phyloP scores from a whole-genome alignment of 2,113 vertebrate genomes.

The Myiagra hebetior region DNA sequence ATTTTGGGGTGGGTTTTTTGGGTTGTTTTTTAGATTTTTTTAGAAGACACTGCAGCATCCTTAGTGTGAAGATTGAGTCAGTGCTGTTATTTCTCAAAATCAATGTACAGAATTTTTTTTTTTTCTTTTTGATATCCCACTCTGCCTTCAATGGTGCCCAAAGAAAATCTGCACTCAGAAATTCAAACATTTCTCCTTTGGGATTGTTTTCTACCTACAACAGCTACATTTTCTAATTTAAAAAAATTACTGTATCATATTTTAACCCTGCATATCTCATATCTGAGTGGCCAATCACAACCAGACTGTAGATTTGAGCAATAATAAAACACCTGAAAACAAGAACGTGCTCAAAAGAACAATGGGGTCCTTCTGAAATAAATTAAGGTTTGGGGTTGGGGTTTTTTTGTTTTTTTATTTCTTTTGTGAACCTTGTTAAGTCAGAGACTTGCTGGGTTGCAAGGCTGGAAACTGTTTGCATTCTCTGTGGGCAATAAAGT shows the following conservation, averaged over 20 bases:
- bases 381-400: not conserved
- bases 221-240: not conserved
- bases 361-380: not conserved
- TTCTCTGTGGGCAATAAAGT: conserved; percentile 46
- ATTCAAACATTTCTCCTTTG: not conserved
- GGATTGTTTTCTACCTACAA: not conserved
- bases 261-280: not conserved
- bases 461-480: conserved; percentile 3
- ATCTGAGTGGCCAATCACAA: not conserved
- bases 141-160: not conserved
- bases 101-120: not conserved
- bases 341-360: not conserved
- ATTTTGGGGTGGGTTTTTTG: not conserved
- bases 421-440: conserved; percentile 5
- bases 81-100: not conserved
- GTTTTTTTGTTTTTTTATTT: not conserved
- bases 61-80: not conserved
- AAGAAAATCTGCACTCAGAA: not conserved
- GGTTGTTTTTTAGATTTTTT: not conserved
- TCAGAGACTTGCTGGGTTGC: conserved; percentile 4
- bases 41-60: not conserved
- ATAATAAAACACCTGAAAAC: not conserved
- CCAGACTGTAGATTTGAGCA: conserved; percentile 3
- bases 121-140: not conserved
- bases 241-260: not conserved